A percentile compares a stretch with the other conserved stretches of the same genome.
These are phyloP conservation scores for Ciconia stormi DNA, from an alignment of 2,113 vertebrate genomes.

Conservation along the genomic window DNA sequence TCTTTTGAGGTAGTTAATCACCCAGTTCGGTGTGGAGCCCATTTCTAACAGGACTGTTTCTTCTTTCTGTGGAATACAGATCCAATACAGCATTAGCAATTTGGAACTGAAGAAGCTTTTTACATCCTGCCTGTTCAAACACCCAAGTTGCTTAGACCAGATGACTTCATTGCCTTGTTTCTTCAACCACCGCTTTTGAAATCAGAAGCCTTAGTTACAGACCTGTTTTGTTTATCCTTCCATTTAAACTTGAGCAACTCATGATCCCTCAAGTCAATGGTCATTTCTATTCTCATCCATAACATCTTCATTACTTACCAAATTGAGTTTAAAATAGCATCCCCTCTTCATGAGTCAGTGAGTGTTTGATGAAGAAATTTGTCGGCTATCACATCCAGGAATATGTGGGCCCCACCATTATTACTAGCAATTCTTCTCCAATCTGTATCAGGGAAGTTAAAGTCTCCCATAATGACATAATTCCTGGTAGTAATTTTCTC, in stretches of 20 bases:
- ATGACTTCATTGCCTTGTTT: not conserved
- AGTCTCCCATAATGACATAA: slow-evolving; percentile 70
- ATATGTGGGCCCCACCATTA: slow-evolving; percentile 71
- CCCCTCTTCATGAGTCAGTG: slow-evolving; percentile 69
- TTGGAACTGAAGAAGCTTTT: not conserved
- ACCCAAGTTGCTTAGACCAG: not conserved
- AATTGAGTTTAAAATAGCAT: slow-evolving; percentile 66
- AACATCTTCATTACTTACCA: slow-evolving; percentile 68
- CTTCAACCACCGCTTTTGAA: not conserved
- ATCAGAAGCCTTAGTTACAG: not conserved
- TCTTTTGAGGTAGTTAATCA: not conserved
- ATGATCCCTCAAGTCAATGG: slow-evolving; percentile 29
- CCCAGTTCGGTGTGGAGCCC: not conserved
- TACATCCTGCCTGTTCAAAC: not conserved
- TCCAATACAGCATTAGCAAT: not conserved
- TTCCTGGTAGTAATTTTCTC: slow-evolving; percentile 69
- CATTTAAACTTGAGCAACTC: slow-evolving; percentile 30
- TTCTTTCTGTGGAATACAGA: not conserved
- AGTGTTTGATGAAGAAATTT: slow-evolving; percentile 68
- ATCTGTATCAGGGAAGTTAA: slow-evolving; percentile 72
- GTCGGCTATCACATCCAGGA: slow-evolving; percentile 70
- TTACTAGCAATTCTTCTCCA: slow-evolving; percentile 72
- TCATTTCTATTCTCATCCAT: slow-evolving; percentile 61
- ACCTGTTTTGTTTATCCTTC: not conserved
- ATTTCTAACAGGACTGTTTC: not conserved